Percentiles rank a stretch among this genome's conserved stretches.
These are phyloP conservation scores for Lamprotornis superbus DNA, from an alignment of 2,113 vertebrate species.

Conservation along the genomic window DNA sequence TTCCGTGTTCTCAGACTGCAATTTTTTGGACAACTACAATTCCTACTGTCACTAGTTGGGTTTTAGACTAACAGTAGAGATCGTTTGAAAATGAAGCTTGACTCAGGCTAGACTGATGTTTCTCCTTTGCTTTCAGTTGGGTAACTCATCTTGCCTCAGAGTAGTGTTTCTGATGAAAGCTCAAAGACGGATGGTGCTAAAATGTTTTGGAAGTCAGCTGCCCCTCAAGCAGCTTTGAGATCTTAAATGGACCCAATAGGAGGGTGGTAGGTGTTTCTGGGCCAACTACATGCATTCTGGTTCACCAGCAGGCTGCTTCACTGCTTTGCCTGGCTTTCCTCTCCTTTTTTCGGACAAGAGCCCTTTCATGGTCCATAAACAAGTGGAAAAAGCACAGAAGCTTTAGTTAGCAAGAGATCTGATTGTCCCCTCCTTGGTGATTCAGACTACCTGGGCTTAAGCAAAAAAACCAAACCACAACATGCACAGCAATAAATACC, in stretches of 20 bases:
- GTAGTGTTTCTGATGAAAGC: neutral
- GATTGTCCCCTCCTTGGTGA: neutral
- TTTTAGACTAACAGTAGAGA: neutral
- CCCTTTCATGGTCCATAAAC: neutral
- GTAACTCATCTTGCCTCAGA: neutral
- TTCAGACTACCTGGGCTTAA: neutral
- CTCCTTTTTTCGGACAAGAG: neutral
- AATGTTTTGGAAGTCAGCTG: neutral
- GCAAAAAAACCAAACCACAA: neutral
- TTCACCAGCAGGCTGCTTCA: neutral
- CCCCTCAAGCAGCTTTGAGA: neutral
- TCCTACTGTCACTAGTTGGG: neutral
- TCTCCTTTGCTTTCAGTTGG: neutral
- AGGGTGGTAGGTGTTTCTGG: neutral
- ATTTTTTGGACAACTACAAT: neutral
- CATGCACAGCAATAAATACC: neutral
- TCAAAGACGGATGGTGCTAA: neutral
- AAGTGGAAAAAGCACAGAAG: neutral
- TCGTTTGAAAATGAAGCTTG: neutral
- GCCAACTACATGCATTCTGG: accelerated
- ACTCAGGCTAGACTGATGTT: neutral
- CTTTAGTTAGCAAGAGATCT: neutral
- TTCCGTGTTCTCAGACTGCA: neutral
- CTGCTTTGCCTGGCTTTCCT: neutral
- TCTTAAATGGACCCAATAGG: neutral